These are phyloP conservation scores for Nyctibius grandis DNA, from an alignment of 2,797 vertebrate genomes.

Conservation along the genomic window DNA sequence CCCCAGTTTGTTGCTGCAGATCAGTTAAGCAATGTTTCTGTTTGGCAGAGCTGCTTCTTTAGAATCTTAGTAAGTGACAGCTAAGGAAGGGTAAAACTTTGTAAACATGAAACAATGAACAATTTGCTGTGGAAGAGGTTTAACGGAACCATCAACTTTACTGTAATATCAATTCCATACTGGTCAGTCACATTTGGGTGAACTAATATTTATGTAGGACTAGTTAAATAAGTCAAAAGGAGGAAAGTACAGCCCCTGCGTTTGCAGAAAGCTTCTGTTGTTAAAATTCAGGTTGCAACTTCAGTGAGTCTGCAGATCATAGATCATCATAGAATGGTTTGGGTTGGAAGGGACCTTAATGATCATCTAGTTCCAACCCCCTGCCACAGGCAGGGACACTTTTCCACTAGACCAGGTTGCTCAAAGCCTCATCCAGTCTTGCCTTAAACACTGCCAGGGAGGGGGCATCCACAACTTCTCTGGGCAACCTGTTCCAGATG, in stretches of 20 bases:
- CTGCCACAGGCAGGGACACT: too few relatives aligned
- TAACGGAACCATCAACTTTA: not conserved
- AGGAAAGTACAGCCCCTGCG: not conserved
- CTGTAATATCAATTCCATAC: not conserved
- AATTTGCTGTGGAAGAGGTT: not conserved
- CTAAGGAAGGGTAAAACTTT: not conserved
- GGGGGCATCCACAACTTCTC: too few relatives aligned
- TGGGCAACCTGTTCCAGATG: too few relatives aligned
- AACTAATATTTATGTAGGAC: not conserved
- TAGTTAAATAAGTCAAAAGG: not conserved
- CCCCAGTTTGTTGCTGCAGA: not conserved
- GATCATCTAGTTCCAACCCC: too few relatives aligned
- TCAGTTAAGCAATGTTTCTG: not conserved
- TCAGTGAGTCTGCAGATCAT: not conserved
- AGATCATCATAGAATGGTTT: too few relatives aligned
- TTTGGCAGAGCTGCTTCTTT: not conserved
- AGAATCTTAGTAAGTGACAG: not conserved
- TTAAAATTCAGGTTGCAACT: not conserved
- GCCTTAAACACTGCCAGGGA: too few relatives aligned
- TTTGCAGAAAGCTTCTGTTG: not conserved
- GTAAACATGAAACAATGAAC: not conserved
- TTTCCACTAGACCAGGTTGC: too few relatives aligned
- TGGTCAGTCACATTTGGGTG: not conserved
- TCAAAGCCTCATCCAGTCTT: too few relatives aligned
- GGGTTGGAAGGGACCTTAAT: too few relatives aligned